Conservation (phyloP, 2,113 vertebrate species). For the Notothenia coriiceps region DNA sequence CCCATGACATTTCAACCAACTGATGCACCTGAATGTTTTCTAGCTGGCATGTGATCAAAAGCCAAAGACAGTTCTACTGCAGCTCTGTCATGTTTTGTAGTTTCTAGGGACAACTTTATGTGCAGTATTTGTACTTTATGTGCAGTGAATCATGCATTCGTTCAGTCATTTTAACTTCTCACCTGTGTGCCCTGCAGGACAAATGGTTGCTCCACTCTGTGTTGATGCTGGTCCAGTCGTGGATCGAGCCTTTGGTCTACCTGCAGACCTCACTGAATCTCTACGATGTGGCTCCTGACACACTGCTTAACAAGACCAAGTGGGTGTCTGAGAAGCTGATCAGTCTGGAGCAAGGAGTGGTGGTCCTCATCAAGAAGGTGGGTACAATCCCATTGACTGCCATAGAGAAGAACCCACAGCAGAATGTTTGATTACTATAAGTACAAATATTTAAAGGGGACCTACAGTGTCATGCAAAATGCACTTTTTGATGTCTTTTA, state of each 20-base stretch:
- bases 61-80: neutral
- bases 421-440: neutral
- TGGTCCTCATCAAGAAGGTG: constrained; percentile 84
- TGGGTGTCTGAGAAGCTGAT: constrained; percentile 84
- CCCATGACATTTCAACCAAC: constrained; percentile 7
- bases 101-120: neutral
- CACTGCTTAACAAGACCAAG: constrained; percentile 83
- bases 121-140: neutral
- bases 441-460: too few relatives aligned
- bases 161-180: neutral
- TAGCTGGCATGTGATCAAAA: constrained; percentile 13
- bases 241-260: constrained; percentile 81
- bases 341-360: constrained; percentile 83
- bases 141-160: neutral
- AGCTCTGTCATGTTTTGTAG: neutral
- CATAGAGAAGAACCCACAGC: neutral
- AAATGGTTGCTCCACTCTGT: constrained; percentile 83
- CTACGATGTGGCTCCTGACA: constrained; percentile 74
- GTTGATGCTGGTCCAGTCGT: constrained; percentile 82
- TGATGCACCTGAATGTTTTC: constrained; percentile 8
- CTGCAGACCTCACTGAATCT: constrained; percentile 77
- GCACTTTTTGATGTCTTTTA: too few relatives aligned
- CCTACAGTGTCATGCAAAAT: too few relatives aligned
- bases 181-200: constrained; percentile 67
- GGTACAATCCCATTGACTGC: neutral